Evolutionary conservation across 1,140 invertebrate species (phyloP).

Genomic region (Pseudomyrmex gracilis): DNA sequence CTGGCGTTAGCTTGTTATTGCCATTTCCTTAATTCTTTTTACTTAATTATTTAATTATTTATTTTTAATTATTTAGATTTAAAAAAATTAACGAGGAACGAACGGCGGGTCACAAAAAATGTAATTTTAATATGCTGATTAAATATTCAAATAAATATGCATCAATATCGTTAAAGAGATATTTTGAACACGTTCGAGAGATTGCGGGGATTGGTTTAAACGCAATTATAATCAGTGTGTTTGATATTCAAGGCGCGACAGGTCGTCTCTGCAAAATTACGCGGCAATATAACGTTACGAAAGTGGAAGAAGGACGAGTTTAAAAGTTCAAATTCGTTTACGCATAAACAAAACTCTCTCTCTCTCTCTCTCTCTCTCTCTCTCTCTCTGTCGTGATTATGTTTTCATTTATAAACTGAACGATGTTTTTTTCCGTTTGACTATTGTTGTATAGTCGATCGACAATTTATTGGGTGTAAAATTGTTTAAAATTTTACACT

Average conservation of each 20-base stretch:
- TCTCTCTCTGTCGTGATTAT: constrained; percentile 64
- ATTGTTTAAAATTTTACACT: constrained; percentile 10
- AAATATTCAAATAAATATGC: neutral
- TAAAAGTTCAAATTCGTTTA: constrained; percentile 73
- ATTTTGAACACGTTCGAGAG: neutral
- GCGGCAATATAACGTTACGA: constrained; percentile 65
- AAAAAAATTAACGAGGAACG: no score
- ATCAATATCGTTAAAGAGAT: constrained; percentile 4
- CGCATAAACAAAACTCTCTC: constrained; percentile 64
- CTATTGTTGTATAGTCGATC: neutral
- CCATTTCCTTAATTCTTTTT: no score
- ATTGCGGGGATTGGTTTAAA: constrained; percentile 20
- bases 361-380: constrained; percentile 73
- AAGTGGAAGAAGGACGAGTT: constrained; percentile 75
- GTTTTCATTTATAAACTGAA: constrained; percentile 73
- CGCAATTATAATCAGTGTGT: constrained; percentile 44
- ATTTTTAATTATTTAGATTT: no score
- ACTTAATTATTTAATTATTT: no score
- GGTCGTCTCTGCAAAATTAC: constrained; percentile 61
- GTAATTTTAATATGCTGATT: no score
- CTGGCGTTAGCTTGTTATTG: no score
- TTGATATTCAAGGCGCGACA: constrained; percentile 69
- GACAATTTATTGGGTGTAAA: constrained; percentile 2
- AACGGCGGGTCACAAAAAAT: no score
- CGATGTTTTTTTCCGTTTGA: constrained; percentile 15